A percentile compares a stretch with the other conserved stretches of the same genome.
Conservation (phyloP, 2,113 vertebrate genomes). For the Nematolebias whitei region DNA sequence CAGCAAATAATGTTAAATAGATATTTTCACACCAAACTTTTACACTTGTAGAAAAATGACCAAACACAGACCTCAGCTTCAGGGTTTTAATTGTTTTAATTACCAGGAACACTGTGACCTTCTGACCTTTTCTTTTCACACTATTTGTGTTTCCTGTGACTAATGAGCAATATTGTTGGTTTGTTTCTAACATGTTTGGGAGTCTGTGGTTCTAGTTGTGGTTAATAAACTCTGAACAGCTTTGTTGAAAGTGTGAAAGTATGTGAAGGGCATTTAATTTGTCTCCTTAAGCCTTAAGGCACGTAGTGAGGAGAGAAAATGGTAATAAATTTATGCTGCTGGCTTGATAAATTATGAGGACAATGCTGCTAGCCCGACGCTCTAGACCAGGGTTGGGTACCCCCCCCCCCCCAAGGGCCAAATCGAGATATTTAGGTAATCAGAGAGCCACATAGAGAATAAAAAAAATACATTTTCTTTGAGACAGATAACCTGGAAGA, state of each 20-base stretch:
- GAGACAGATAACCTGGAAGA: no score
- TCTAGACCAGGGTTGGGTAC: no score
- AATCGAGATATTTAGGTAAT: no score
- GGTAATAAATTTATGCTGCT: not conserved
- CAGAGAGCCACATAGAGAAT: no score
- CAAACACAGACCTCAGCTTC: not conserved
- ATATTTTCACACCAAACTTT: not conserved
- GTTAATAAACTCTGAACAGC: not conserved
- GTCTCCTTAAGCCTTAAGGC: not conserved
- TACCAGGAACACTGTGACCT: constrained; percentile 2
- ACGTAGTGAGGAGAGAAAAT: not conserved
- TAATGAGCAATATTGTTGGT: constrained; percentile 6
- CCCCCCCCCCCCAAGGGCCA: no score
- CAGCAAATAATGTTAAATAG: no score
- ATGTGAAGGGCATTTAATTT: constrained; percentile 6
- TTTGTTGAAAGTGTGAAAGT: constrained; percentile 1
- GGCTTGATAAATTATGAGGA: not conserved
- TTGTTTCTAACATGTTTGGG: not conserved
- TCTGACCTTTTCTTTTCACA: constrained; percentile 3
- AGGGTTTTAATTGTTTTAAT: constrained; percentile 6
- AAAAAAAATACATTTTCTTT: no score
- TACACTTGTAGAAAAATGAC: not conserved
- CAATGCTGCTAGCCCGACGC: not conserved
- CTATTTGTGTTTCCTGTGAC: constrained; percentile 3
- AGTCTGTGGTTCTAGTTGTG: not conserved